Percentiles rank a stretch among this genome's conserved stretches.
Conservation (phyloP, 2,797 vertebrate species). For the Cygnus olor region DNA sequence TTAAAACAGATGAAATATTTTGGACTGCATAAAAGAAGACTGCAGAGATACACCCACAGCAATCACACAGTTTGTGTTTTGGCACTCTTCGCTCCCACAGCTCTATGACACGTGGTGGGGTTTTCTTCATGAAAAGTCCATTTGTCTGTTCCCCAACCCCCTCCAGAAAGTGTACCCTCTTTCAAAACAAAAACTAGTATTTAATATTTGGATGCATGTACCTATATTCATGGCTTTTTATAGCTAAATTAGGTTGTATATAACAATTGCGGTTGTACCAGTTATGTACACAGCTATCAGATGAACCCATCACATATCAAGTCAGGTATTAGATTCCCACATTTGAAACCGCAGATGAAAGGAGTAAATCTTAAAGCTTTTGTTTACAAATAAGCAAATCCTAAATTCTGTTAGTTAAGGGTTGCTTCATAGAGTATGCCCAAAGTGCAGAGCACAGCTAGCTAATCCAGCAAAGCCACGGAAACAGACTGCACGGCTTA, state of each 20-base stretch:
- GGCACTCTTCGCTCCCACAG: conserved; percentile 3
- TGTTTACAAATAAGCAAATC: neutral
- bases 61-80: conserved; percentile 11
- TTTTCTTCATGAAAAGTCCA: conserved; percentile 29
- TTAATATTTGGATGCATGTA: neutral
- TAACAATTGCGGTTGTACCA: neutral
- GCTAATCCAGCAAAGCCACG: neutral
- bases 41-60: conserved; percentile 16
- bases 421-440: neutral
- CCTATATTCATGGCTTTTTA: neutral
- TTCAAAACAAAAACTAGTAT: neutral
- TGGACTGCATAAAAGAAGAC: conserved; percentile 6
- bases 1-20: conserved; percentile 21
- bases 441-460: neutral
- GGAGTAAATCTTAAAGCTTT: neutral
- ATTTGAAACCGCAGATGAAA: neutral
- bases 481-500: neutral
- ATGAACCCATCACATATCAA: neutral
- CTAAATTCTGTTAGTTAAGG: neutral
- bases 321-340: neutral
- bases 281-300: neutral
- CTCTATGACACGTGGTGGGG: neutral
- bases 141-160: too few relatives aligned
- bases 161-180: too few relatives aligned
- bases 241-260: neutral